These are phyloP conservation scores for Pitangus sulphuratus DNA, from an alignment of 2,797 vertebrate species.

Conservation along the genomic window DNA sequence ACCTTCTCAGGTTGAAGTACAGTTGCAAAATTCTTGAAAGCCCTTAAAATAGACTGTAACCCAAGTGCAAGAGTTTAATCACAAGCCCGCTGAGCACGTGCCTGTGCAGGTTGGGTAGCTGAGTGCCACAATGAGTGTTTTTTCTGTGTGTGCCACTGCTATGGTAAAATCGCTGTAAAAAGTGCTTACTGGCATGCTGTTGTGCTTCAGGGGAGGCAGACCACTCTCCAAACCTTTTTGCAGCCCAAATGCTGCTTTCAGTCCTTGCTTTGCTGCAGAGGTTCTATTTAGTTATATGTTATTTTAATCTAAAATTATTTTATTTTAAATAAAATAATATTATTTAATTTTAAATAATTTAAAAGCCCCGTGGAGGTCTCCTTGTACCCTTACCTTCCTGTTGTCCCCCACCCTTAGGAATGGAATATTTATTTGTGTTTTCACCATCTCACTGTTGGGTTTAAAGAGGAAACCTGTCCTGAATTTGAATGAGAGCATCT, in stretches of 20 bases:
- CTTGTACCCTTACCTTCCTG: background rate
- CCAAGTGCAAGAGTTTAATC: background rate
- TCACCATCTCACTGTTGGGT: rapidly evolving
- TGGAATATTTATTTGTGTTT: background rate
- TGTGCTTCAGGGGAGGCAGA: background rate
- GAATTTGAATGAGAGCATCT: background rate
- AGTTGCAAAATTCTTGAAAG: constrained; percentile 1
- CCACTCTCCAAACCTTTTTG: background rate
- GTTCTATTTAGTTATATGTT: background rate
- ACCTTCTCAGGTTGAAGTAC: background rate
- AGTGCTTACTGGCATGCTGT: background rate
- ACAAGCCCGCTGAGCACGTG: rapidly evolving
- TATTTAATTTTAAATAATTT: background rate
- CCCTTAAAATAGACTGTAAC: background rate
- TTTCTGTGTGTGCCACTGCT: background rate
- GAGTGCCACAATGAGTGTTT: background rate
- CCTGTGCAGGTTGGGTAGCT: background rate
- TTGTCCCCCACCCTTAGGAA: rapidly evolving
- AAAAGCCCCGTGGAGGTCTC: background rate
- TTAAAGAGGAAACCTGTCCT: background rate
- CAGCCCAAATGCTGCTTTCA: background rate
- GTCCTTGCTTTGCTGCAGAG: background rate
- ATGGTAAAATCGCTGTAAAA: background rate
- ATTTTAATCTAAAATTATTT: too few relatives aligned
- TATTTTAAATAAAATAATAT: too few relatives aligned